These are phyloP conservation scores for Cryptocephalus moraei DNA, from an alignment of 2,888 invertebrate species.

Conservation along the genomic window DNA sequence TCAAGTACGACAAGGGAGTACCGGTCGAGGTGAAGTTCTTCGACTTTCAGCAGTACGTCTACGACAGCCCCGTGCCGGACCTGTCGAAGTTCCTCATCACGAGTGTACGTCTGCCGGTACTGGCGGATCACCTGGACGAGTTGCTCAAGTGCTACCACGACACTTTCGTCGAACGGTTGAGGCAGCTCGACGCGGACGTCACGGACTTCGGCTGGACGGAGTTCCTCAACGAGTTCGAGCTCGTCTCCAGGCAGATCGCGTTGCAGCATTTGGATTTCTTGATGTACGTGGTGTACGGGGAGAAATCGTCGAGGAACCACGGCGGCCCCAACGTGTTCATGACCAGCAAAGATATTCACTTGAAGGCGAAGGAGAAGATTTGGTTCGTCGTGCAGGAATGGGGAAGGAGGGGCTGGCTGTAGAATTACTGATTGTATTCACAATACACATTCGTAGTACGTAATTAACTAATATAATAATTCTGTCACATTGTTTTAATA, in stretches of 20 bases:
- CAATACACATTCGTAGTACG: no score
- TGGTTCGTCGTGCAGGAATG: background rate
- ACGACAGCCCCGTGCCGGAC: background rate
- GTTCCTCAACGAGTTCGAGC: background rate
- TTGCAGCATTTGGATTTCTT: no score
- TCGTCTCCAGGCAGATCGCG: no score
- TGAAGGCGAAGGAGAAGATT: conserved; percentile 1
- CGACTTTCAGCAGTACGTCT: background rate
- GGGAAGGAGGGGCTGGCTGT: conserved; percentile 1
- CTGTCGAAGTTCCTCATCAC: background rate
- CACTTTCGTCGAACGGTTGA: background rate
- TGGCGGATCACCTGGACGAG: conserved; percentile 1
- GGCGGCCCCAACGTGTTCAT: background rate
- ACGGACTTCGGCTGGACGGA: background rate
- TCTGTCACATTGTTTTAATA: no score
- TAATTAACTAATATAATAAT: no score
- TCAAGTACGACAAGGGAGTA: background rate
- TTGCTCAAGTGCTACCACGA: conserved; percentile 4
- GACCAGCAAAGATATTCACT: conserved; percentile 1
- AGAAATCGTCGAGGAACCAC: background rate
- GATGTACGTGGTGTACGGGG: no score
- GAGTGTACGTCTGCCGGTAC: background rate
- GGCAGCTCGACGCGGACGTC: background rate
- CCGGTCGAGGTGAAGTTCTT: background rate
- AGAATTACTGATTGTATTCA: background rate